Evolutionary conservation across 2,888 invertebrate genomes (phyloP), one percentile per base, ranked within the genome.

Genomic region (Agrotis puta): DNA sequence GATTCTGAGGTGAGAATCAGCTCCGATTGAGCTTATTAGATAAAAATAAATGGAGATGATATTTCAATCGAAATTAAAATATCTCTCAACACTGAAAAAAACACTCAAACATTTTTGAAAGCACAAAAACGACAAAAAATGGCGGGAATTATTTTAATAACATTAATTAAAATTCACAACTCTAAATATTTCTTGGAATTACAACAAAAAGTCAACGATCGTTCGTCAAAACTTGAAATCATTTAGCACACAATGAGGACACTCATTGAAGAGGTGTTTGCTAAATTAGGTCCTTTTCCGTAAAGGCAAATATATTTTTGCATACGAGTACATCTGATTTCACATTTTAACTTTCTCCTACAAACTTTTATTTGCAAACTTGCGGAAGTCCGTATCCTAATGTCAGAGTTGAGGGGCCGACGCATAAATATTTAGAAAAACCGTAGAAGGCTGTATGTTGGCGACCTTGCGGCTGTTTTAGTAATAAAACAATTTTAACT

Each of bases 331-430:
- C 88, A 89, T 70, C 51, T 72, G 91, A 92, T 93, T 93, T 93
- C 92, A 92, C 92, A 91, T 92, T 92, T 80, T 85, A 75, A 92
- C 93, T 93, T 94, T 94, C 93, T 90, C 92, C 88, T 65, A 51
- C 85, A 81, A 82, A 87, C 11, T 90, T 89, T 90, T 91, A 89
- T 89, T 89, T 88, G 85, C 84, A 80, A 83, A 57, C 54, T 85
- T 78, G 78, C 86, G 87, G 88, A 87, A 86, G 85, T 85, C 77
- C 64, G 70, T 64, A 81, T 77, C 78, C 74, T 81, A 68, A 76
- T 76, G 68, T 74, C 75, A 67, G 69, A 70, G 65, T 74, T 69
- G 70, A 74, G 74, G 74, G 76, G 79, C 64, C 64, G 50, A 62
- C 33, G 57, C 63, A 63, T 74, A 74, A 65, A 83, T 77, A 80